Conservation (phyloP, 2,888 invertebrate species). For the Cheilosia vulpina region DNA sequence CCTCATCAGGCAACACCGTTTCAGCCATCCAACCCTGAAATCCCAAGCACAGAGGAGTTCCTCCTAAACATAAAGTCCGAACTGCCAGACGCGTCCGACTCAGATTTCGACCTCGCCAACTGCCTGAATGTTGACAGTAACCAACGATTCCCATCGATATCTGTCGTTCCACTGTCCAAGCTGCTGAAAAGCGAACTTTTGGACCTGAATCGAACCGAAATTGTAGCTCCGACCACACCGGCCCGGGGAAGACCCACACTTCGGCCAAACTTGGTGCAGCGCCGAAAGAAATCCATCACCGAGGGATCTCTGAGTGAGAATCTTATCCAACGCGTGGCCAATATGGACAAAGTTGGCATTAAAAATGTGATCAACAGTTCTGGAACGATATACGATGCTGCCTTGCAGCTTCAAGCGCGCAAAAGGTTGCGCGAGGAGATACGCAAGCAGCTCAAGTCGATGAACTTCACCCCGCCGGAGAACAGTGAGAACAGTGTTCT, state of each 20-base stretch:
- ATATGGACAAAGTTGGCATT: slow-evolving; percentile 81
- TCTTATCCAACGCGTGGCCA: slow-evolving; percentile 79
- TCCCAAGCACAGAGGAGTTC: not conserved
- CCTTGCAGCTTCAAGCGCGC: slow-evolving; percentile 80
- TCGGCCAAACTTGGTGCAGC: slow-evolving; percentile 77
- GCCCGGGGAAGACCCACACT: slow-evolving; percentile 16
- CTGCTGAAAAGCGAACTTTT: slow-evolving; percentile 77
- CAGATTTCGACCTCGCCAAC: slow-evolving; percentile 32
- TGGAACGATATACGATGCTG: slow-evolving; percentile 81
- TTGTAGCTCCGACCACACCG: slow-evolving; percentile 47
- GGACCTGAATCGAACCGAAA: slow-evolving; percentile 75
- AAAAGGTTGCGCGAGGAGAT: slow-evolving; percentile 81
- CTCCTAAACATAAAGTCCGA: slow-evolving; percentile 12
- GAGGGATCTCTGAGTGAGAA: slow-evolving; percentile 77
- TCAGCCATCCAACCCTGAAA: not conserved
- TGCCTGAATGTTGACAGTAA: slow-evolving; percentile 39
- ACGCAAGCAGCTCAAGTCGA: slow-evolving; percentile 80
- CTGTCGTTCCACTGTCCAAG: slow-evolving; percentile 79
- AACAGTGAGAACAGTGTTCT: slow-evolving; percentile 76
- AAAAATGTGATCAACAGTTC: slow-evolving; percentile 82
- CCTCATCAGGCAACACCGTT: not conserved
- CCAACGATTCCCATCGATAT: slow-evolving; percentile 76
- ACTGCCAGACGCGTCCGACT: slow-evolving; percentile 22
- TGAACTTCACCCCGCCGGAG: slow-evolving; percentile 78
- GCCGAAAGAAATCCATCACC: slow-evolving; percentile 76